A percentile compares a stretch with the other conserved stretches of the same genome.
Evolutionary conservation across 2,797 vertebrate genomes (phyloP).

Genomic region (Synanceia verrucosa): DNA sequence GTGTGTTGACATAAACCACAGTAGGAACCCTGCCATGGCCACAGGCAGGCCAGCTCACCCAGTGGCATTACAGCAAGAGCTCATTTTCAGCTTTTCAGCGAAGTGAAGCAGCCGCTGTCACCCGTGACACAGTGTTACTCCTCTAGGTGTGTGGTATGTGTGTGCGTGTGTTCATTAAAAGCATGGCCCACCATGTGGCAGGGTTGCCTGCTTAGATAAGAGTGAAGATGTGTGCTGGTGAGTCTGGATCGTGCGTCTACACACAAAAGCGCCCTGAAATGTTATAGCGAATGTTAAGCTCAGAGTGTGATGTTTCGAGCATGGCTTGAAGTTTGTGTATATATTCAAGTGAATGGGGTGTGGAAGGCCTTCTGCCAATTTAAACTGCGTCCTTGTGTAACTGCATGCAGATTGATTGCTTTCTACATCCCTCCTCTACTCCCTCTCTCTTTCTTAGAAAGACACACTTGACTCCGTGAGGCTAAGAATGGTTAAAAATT

Average conservation of each 20-base stretch:
- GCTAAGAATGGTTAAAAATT: conserved; percentile 54
- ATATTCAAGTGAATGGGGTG: conserved; percentile 41
- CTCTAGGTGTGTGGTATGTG: conserved; percentile 29
- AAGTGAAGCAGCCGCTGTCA: conserved; percentile 63
- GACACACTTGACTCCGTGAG: conserved; percentile 25
- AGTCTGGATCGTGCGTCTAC: conserved; percentile 35
- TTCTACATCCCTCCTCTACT: conserved; percentile 35
- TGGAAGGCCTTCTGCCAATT: conserved; percentile 65
- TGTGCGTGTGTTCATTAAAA: conserved; percentile 27
- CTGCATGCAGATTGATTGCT: conserved; percentile 61
- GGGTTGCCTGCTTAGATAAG: conserved; percentile 36
- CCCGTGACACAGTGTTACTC: conserved; percentile 65
- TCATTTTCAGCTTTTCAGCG: conserved; percentile 65
- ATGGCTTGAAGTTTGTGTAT: conserved; percentile 35
- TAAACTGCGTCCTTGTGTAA: conserved; percentile 57
- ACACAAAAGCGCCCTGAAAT: conserved; percentile 37
- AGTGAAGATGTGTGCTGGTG: conserved; percentile 23
- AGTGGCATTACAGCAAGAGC: conserved; percentile 63
- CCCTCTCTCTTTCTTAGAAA: conserved; percentile 32
- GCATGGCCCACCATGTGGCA: conserved; percentile 17
- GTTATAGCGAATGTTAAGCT: conserved; percentile 51
- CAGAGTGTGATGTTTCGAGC: conserved; percentile 41
- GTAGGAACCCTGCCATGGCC: conserved; percentile 64
- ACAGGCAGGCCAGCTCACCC: conserved; percentile 61
- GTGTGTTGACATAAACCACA: conserved; percentile 70